These are phyloP conservation scores for Thecocarcelia acutangulata DNA, from an alignment of 2,888 invertebrate species.

Conservation along the genomic window DNA sequence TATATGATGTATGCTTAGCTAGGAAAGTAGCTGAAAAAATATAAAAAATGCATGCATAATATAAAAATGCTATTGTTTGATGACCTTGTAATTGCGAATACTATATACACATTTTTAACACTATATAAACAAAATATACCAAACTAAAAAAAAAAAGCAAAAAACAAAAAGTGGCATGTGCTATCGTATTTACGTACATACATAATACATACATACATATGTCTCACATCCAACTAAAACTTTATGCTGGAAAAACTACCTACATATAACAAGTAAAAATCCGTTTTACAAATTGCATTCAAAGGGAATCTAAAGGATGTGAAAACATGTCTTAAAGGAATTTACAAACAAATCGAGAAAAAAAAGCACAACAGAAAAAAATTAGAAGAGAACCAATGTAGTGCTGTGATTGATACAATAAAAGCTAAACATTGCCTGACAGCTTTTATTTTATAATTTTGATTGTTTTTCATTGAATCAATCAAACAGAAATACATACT, in stretches of 20 bases:
- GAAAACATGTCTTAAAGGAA: slow-evolving; percentile 28
- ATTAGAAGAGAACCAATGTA: slow-evolving; percentile 19
- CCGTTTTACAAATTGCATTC: neutral
- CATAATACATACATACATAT: slow-evolving; percentile 38
- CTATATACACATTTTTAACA: slow-evolving; percentile 48
- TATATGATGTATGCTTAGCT: neutral
- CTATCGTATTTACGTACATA: slow-evolving; percentile 39
- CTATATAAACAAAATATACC: slow-evolving; percentile 10
- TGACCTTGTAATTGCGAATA: slow-evolving; percentile 65
- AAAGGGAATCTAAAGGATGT: neutral
- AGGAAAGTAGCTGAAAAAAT: neutral
- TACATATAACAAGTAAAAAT: slow-evolving; percentile 5
- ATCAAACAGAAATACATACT: neutral
- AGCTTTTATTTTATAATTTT: slow-evolving; percentile 35
- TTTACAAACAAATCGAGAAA: slow-evolving; percentile 35
- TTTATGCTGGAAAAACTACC: slow-evolving; percentile 1
- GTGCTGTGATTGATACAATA: neutral
- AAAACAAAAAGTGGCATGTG: slow-evolving; percentile 36
- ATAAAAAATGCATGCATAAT: slow-evolving; percentile 28
- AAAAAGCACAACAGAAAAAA: slow-evolving; percentile 25
- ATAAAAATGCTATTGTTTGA: slow-evolving; percentile 47
- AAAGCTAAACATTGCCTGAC: slow-evolving; percentile 40
- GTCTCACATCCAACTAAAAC: slow-evolving; percentile 27
- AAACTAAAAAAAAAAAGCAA: slow-evolving; percentile 1
- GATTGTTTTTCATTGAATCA: slow-evolving; percentile 40